Evolutionary conservation across 2,113 vertebrate genomes (phyloP).

Genomic region (Actenoides hombroni): DNA sequence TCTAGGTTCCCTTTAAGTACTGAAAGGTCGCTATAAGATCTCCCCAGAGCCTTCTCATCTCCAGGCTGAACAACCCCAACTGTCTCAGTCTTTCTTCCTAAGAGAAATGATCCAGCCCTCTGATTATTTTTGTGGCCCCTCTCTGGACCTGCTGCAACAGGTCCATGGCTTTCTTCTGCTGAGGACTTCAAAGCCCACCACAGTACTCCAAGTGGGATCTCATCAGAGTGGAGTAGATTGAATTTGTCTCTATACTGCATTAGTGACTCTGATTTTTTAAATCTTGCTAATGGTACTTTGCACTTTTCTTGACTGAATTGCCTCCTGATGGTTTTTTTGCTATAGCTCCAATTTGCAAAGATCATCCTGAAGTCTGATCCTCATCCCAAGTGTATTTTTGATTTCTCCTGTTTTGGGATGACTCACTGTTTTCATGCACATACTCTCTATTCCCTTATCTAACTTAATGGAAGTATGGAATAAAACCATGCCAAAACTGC

Average conservation of each 20-base stretch:
- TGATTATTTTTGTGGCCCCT: background rate
- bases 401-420: background rate
- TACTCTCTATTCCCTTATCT: background rate
- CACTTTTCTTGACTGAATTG: background rate
- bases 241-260: background rate
- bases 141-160: background rate
- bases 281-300: background rate
- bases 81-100: background rate
- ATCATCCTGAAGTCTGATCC: background rate
- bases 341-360: background rate
- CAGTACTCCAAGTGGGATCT: too few relatives aligned
- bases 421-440: background rate
- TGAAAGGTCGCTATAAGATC: too few relatives aligned
- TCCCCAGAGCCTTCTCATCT: background rate
- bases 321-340: background rate
- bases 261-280: background rate
- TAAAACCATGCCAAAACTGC: background rate
- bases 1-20: too few relatives aligned
- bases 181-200: too few relatives aligned
- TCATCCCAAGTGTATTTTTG: background rate
- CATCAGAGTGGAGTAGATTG: background rate
- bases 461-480: background rate
- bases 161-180: too few relatives aligned
- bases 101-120: background rate
- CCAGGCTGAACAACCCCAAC: background rate